These are phyloP conservation scores for Theocolax elegans DNA, from an alignment of 1,140 invertebrate species.

Conservation along the genomic window DNA sequence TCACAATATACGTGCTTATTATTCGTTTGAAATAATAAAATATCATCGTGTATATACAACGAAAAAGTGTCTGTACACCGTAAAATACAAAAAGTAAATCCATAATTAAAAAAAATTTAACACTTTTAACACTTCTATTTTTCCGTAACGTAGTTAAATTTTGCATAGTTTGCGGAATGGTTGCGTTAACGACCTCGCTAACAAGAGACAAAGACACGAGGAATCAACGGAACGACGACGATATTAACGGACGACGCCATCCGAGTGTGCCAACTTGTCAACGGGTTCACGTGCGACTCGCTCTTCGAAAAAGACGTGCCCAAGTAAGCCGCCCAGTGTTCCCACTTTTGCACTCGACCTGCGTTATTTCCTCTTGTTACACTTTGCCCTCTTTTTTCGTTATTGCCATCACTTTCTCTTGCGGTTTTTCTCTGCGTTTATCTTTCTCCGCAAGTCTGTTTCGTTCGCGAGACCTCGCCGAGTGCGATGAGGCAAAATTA, in stretches of 20 bases:
- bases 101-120: no score
- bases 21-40: no score
- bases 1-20: no score
- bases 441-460: slow-evolving; percentile 24
- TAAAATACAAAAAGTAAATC: no score
- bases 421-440: no score
- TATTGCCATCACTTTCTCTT: slow-evolving; percentile 2
- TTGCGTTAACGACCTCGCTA: no score
- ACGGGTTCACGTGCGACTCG: slow-evolving; percentile 11
- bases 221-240: background rate
- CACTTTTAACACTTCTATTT: no score
- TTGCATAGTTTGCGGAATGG: no score
- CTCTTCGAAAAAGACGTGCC: slow-evolving; percentile 52
- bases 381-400: slow-evolving; percentile 33
- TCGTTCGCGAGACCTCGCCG: slow-evolving; percentile 45
- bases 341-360: slow-evolving; percentile 50
- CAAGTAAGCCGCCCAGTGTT: slow-evolving; percentile 58
- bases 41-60: no score
- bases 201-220: background rate
- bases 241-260: slow-evolving; percentile 14
- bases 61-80: no score
- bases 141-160: no score
- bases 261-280: slow-evolving; percentile 18
- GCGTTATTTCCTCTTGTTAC: slow-evolving; percentile 18
- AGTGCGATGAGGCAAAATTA: slow-evolving; percentile 55